Percentiles rank a stretch among this genome's conserved stretches.
Evolutionary conservation across 2,797 vertebrate species (phyloP).

Genomic region (Hylomyscus alleni): DNA sequence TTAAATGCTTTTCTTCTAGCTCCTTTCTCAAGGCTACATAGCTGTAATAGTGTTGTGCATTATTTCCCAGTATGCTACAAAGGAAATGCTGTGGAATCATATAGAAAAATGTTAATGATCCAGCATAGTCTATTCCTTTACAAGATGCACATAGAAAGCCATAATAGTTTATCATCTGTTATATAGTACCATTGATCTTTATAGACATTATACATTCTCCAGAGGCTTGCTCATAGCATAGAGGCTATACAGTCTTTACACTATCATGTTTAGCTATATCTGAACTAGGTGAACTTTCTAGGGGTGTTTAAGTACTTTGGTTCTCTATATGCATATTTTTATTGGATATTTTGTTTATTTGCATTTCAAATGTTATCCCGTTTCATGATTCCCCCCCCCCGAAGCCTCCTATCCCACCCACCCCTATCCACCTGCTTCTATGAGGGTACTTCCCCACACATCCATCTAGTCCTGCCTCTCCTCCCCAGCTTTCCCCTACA

Average conservation of each 20-base stretch:
- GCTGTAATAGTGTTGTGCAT: slow-evolving; percentile 55
- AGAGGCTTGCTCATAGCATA: slow-evolving; percentile 27
- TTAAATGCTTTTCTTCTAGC: slow-evolving; percentile 18
- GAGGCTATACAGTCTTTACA: slow-evolving; percentile 62
- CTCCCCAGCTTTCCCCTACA: no score
- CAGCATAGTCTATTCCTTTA: slow-evolving; percentile 69
- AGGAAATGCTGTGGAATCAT: slow-evolving; percentile 60
- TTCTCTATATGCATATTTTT: not conserved
- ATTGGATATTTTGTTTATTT: no score
- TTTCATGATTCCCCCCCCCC: no score
- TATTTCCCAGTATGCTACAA: slow-evolving; percentile 19
- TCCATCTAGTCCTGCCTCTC: no score
- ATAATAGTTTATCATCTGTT: slow-evolving; percentile 59
- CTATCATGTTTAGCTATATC: slow-evolving; percentile 50
- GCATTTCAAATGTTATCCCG: no score
- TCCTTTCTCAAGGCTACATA: slow-evolving; percentile 63
- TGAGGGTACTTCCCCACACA: no score
- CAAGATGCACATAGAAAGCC: slow-evolving; percentile 62
- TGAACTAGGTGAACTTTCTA: slow-evolving; percentile 60
- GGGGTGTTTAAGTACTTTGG: slow-evolving; percentile 28
- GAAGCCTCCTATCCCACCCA: no score
- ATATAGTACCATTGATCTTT: slow-evolving; percentile 49
- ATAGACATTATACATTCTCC: slow-evolving; percentile 62
- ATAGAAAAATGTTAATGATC: slow-evolving; percentile 42
- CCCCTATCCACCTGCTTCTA: no score